phyloP scores from a whole-genome alignment of 37 sponge, comb jelly and placozoan genomes.

The Bolinopsis microptera region DNA sequence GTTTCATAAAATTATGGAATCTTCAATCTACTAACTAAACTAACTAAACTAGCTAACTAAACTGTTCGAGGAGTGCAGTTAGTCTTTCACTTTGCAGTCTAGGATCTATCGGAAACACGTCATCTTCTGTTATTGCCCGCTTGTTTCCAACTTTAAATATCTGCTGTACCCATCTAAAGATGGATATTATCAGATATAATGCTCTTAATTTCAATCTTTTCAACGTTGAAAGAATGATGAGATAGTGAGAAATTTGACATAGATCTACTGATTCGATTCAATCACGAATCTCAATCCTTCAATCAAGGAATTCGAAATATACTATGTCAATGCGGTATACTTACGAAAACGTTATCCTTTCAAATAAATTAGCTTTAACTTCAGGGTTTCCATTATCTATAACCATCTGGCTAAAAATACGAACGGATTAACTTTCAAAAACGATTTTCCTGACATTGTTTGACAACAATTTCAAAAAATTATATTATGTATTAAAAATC shows the following conservation, averaged over 20 bases:
- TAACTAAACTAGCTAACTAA: no score
- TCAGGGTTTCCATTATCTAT: slow-evolving; percentile 46
- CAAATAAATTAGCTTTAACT: not conserved
- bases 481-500: no score
- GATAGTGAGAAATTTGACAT: no score
- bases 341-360: not conserved
- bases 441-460: no score
- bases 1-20: no score
- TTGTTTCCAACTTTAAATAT: not conserved
- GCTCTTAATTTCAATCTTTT: no score
- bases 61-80: slow-evolving; percentile 52
- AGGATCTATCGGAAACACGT: slow-evolving; percentile 8
- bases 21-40: no score
- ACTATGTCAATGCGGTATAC: not conserved
- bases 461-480: no score
- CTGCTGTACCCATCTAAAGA: not conserved
- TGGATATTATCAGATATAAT: not conserved
- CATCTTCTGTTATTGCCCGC: not conserved
- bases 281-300: not conserved
- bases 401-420: no score
- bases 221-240: no score
- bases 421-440: no score
- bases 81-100: not conserved
- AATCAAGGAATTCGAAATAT: not conserved
- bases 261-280: not conserved